Evolutionary conservation across 2,797 vertebrate species (phyloP).

Genomic region (Arrhamphus sclerolepis): DNA sequence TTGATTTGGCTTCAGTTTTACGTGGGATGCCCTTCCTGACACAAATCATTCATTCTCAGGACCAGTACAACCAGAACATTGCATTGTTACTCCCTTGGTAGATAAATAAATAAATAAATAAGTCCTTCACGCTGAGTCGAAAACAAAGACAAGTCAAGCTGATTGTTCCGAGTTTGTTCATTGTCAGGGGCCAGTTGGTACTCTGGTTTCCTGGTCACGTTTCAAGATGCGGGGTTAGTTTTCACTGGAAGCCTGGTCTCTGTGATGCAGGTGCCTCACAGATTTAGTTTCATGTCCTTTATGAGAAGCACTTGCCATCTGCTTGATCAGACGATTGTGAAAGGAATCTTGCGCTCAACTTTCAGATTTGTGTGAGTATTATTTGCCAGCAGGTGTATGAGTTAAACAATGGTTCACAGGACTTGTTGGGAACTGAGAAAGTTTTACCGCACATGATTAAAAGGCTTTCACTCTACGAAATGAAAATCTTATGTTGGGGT

Average conservation of each 20-base stretch:
- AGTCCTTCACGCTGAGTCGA: constrained; percentile 56
- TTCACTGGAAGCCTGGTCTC: constrained; percentile 58
- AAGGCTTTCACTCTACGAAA: constrained; percentile 5
- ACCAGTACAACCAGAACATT: too few relatives aligned
- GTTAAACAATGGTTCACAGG: neutral
- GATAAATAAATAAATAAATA: constrained; percentile 31
- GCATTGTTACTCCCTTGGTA: too few relatives aligned
- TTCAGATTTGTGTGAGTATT: constrained; percentile 45
- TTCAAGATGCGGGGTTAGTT: constrained; percentile 59
- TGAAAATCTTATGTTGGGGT: neutral
- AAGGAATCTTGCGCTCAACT: constrained; percentile 46
- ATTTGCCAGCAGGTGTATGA: constrained; percentile 22
- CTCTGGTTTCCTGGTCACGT: constrained; percentile 68
- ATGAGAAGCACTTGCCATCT: constrained; percentile 71
- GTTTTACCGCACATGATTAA: constrained; percentile 14
- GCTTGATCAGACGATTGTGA: constrained; percentile 57
- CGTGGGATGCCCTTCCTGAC: too few relatives aligned
- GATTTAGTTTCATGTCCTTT: constrained; percentile 72
- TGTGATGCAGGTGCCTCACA: constrained; percentile 66
- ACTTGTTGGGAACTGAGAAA: neutral
- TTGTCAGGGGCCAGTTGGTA: constrained; percentile 56
- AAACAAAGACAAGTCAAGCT: constrained; percentile 37
- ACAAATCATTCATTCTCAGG: too few relatives aligned
- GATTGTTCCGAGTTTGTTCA: constrained; percentile 45
- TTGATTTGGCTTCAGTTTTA: too few relatives aligned